Evolutionary conservation across 1,140 invertebrate genomes (phyloP).

Genomic region (Aphidius gifuensis): DNA sequence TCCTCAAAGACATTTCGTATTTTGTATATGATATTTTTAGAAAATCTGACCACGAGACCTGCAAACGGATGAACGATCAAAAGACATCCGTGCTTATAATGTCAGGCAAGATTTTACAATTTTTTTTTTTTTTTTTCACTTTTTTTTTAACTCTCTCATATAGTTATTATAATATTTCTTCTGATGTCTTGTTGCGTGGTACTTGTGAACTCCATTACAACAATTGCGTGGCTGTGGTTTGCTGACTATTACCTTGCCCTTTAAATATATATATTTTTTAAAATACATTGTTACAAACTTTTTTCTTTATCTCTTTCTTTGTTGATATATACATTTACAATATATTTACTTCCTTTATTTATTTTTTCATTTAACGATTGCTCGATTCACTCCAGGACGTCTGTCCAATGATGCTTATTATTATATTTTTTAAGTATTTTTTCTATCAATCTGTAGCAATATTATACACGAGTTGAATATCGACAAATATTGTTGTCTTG

Average conservation of each 20-base stretch:
- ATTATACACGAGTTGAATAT: no score
- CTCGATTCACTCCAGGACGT: no score
- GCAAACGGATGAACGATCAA: slow-evolving; percentile 15
- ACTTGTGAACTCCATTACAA: not conserved
- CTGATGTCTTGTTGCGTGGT: no score
- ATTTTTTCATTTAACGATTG: no score
- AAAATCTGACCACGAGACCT: not conserved
- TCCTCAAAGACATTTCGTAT: not conserved
- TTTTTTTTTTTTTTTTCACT: not conserved
- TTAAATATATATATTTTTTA: not conserved
- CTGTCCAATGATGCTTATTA: no score
- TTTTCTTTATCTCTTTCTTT: not conserved
- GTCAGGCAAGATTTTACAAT: not conserved
- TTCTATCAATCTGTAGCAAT: no score
- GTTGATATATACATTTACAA: not conserved
- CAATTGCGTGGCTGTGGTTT: slow-evolving; percentile 15
- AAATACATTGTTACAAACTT: no score
- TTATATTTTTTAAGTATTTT: no score
- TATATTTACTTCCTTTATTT: no score
- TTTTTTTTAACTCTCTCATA: not conserved
- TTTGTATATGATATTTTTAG: not conserved
- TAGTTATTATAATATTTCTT: slow-evolving; percentile 4
- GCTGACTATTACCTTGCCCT: slow-evolving; percentile 18
- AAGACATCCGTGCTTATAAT: slow-evolving; percentile 3
- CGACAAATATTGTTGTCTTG: no score